These are phyloP conservation scores for Chromoteleia sp. DNA, from an alignment of 2,888 invertebrate species.

Conservation along the genomic window DNA sequence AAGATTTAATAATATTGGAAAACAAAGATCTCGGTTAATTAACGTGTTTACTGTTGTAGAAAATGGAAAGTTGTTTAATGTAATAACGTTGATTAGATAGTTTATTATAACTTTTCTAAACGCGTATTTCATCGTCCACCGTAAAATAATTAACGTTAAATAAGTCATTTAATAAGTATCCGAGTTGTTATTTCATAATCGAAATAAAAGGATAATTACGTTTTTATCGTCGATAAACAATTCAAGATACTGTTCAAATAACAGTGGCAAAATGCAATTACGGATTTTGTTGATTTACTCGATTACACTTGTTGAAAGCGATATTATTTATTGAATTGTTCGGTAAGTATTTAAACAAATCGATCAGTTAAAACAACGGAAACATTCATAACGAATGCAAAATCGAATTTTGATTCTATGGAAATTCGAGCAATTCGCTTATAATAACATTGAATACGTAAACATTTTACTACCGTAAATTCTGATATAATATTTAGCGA, in stretches of 20 bases:
- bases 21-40: no score
- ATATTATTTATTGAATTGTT: conserved; percentile 41
- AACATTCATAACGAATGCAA: conserved; percentile 39
- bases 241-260: background rate
- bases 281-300: conserved; percentile 7
- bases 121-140: background rate
- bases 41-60: no score
- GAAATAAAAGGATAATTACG: background rate
- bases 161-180: no score
- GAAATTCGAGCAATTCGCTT: conserved; percentile 23
- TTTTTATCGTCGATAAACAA: background rate
- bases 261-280: background rate
- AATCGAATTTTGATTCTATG: conserved; percentile 55
- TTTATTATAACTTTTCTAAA: conserved; percentile 2
- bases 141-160: no score
- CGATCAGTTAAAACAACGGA: conserved; percentile 45
- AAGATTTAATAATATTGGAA: no score
- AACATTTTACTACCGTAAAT: conserved; percentile 5
- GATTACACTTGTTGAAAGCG: conserved; percentile 23
- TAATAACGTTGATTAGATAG: background rate
- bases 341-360: conserved; percentile 43
- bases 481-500: background rate
- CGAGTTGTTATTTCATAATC: no score
- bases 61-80: no score
- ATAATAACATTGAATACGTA: conserved; percentile 43